phyloP scores from a whole-genome alignment of 1,140 invertebrate genomes.

The Drosophila hydei region DNA sequence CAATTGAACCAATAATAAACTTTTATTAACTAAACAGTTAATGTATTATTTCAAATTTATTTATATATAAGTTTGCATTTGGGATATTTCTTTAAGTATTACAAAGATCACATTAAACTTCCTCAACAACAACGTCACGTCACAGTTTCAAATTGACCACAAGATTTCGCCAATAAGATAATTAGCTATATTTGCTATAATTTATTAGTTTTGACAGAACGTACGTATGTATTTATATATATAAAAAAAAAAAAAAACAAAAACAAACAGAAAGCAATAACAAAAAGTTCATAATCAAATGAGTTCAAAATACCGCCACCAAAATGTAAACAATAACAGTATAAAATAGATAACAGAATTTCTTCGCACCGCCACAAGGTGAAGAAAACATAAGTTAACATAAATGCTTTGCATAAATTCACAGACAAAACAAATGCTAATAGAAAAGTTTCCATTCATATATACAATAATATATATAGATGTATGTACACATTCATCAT shows the following conservation, averaged over 20 bases:
- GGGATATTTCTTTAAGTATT: conserved; percentile 15
- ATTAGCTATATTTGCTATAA: conserved; percentile 27
- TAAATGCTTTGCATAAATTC: not conserved
- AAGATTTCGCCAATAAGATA: conserved; percentile 47
- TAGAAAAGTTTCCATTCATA: not conserved
- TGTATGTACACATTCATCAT: not conserved
- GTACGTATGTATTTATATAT: conserved; percentile 29
- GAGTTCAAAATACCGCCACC: conserved; percentile 38
- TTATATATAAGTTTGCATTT: conserved; percentile 23
- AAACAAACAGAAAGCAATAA: not conserved
- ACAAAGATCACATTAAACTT: conserved; percentile 36
- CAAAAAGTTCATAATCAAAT: conserved; percentile 18
- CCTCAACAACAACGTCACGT: conserved; percentile 68
- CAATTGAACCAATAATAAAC: conserved; percentile 49
- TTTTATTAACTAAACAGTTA: conserved; percentile 15
- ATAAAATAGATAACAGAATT: conserved; percentile 2
- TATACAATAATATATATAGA: not conserved
- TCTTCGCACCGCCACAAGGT: conserved; percentile 7
- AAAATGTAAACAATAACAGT: conserved; percentile 8
- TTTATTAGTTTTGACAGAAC: conserved; percentile 25
- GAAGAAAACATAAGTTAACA: not conserved
- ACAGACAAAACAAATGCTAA: conserved; percentile 12
- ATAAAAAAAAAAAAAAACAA: conserved; percentile 14
- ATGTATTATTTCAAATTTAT: not conserved
- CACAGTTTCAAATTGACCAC: conserved; percentile 80